phyloP scores from a whole-genome alignment of 1,140 invertebrate species.

The Trachelipus rathkii region DNA sequence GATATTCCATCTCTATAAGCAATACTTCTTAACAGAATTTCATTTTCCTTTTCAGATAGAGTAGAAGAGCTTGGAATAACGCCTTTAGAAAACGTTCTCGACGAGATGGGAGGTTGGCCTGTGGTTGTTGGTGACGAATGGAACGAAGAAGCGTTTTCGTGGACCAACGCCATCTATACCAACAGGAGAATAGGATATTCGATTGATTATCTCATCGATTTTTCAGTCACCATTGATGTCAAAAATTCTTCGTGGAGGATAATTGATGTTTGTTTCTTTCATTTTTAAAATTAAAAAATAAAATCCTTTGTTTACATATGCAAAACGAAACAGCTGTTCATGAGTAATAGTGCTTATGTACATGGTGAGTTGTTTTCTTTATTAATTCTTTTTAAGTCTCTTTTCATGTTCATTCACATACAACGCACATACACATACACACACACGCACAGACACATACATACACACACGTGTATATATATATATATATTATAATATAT shows the following conservation, averaged over 20 bases:
- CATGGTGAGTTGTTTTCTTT: background rate
- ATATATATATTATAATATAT: no score
- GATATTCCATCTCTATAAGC: background rate
- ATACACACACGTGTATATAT: no score
- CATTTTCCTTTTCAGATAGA: constrained; percentile 54
- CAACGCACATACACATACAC: no score
- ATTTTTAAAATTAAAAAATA: no score
- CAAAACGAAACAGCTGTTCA: no score
- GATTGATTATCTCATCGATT: constrained; percentile 84
- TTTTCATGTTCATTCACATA: no score
- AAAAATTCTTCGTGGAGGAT: constrained; percentile 79
- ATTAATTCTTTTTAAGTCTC: background rate
- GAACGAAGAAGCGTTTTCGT: constrained; percentile 64
- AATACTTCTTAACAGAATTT: constrained; percentile 25
- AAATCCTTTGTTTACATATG: no score
- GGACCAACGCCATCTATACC: constrained; percentile 67
- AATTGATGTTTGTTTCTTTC: constrained; percentile 25
- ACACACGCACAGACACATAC: no score
- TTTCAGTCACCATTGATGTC: constrained; percentile 79
- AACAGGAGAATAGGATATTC: constrained; percentile 75
- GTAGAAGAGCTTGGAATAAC: constrained; percentile 67
- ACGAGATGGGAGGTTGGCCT: constrained; percentile 81
- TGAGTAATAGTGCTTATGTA: no score
- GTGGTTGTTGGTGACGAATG: constrained; percentile 71
- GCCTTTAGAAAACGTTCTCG: constrained; percentile 66